These are phyloP conservation scores for Penaeus monodon DNA, from an alignment of 2,888 invertebrate species.

Conservation along the genomic window DNA sequence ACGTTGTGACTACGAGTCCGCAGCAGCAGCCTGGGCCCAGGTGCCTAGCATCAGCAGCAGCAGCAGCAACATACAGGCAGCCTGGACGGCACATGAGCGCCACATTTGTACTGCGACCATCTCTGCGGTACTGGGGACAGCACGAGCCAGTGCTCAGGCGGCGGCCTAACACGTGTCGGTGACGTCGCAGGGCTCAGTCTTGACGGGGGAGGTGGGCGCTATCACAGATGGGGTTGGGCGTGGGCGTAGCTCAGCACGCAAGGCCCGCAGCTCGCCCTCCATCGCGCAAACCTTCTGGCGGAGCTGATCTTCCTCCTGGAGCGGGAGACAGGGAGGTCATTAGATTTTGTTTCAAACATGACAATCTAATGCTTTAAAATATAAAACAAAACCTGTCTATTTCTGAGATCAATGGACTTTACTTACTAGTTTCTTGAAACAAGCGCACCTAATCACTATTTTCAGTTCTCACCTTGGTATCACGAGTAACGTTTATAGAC, in stretches of 20 bases:
- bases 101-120: slow-evolving; percentile 60
- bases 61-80: slow-evolving; percentile 31
- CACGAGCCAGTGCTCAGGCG: slow-evolving; percentile 55
- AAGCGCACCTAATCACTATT: background rate
- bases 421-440: background rate
- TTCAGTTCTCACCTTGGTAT: slow-evolving; percentile 24
- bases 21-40: slow-evolving; percentile 54
- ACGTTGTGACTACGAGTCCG: slow-evolving; percentile 39
- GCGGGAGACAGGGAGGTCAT: slow-evolving; percentile 1
- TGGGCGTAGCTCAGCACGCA: slow-evolving; percentile 32
- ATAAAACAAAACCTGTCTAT: too few relatives aligned
- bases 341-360: background rate
- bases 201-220: slow-evolving; percentile 53
- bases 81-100: slow-evolving; percentile 52
- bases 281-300: slow-evolving; percentile 45
- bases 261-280: slow-evolving; percentile 44
- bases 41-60: slow-evolving; percentile 34
- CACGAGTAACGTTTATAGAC: slow-evolving; percentile 19
- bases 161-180: slow-evolving; percentile 51
- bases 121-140: slow-evolving; percentile 54
- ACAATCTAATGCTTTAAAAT: background rate
- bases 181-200: slow-evolving; percentile 57
- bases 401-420: background rate
- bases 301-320: slow-evolving; percentile 44
- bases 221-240: slow-evolving; percentile 54